phyloP scores from a whole-genome alignment of 2,113 vertebrate species.

The Pterocles gutturalis region DNA sequence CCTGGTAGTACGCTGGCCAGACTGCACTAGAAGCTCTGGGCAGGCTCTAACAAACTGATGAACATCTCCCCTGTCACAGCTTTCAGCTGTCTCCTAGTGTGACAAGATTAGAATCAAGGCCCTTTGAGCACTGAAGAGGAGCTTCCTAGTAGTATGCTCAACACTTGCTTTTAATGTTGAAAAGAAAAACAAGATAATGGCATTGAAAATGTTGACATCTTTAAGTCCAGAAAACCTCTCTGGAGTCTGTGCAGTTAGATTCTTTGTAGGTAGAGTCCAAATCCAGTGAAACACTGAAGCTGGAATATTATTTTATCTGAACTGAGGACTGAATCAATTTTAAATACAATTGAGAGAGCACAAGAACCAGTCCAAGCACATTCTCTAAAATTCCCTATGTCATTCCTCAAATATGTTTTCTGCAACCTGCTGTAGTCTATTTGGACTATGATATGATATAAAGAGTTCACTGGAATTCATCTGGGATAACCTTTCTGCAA shows the following conservation, averaged over 20 bases:
- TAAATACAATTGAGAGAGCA: background rate
- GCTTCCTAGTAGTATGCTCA: background rate
- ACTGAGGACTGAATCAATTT: background rate
- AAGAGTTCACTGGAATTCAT: slow-evolving; percentile 14
- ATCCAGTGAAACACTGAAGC: background rate
- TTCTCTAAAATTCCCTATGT: background rate
- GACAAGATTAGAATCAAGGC: background rate
- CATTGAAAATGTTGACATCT: background rate
- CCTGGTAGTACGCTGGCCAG: background rate
- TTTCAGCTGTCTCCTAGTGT: background rate
- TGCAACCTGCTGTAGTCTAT: background rate
- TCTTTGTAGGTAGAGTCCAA: background rate
- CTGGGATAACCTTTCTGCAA: background rate
- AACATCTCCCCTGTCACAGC: background rate
- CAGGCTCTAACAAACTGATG: background rate
- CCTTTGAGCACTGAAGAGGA: background rate
- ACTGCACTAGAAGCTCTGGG: background rate
- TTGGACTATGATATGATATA: background rate
- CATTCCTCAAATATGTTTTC: slow-evolving; percentile 14
- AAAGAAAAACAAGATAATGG: background rate
- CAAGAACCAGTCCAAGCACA: background rate
- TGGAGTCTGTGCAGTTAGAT: background rate
- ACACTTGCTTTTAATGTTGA: background rate
- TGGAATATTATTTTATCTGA: background rate
- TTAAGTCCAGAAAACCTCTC: background rate